Base-by-base conservation (phyloP, 2,797 vertebrate genomes). In the Paedocypris micromegethes region DNA sequence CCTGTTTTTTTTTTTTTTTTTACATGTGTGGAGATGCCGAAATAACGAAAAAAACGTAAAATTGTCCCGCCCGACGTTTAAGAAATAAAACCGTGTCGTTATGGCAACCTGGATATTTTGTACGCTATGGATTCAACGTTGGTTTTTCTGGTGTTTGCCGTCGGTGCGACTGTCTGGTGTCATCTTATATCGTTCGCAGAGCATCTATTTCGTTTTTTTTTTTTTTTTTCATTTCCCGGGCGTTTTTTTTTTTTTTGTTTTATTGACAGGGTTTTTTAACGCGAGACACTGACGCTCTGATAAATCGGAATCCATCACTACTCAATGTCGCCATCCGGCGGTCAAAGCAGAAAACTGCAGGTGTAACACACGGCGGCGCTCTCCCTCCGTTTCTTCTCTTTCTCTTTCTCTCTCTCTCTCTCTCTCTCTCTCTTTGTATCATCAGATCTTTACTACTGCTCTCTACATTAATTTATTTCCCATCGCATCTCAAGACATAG, bases 1-100 rank as follows among this genome's bases (percentile, higher is more conserved):
- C 88, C 87, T 90, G 87, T 88, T 89, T 90, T 87, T 23, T 23
- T 23, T 87, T 23, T 23, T 23, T 23, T 23, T 88, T 85, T 82
- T 86, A 88, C 83, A 81, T 84, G 82, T 73, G 85, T 87, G 82
- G 80, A 87, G 81, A 86, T 89, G 81, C 84, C 72, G 80, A 85
- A 81, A 84, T 42, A 46, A 85, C 84, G 76, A 81, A 74, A 74
- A 55, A 9, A 68, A 50, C 23, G 23, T 54, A 37, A 23, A 78
- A 77, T 75, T 82, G 84, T 84, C 81, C 79, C 83, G 81, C 81
- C 79, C 83, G 81, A 78, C 58, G 47, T 49, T 68, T 50, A 41
- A 64, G 44, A 46, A 67, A 58, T 72, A 67, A 72, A 58, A 63
- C 23, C 66, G 83, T 54, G 76, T 81, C 84, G 79, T 72, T 71